phyloP scores from a whole-genome alignment of 2,888 invertebrate species.

The Keiferia lycopersicella region DNA sequence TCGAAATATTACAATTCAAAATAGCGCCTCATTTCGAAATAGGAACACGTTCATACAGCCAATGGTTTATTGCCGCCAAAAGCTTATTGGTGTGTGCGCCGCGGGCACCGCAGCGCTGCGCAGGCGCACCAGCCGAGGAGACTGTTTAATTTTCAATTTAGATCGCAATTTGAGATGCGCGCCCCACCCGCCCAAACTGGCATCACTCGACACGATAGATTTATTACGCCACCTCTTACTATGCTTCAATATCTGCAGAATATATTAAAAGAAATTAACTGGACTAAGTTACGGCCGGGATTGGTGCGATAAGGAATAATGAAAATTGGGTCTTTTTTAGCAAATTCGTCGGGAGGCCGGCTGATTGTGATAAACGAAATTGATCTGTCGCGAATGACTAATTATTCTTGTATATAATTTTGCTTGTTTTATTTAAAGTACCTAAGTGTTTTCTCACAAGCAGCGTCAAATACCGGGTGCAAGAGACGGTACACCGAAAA shows the following conservation, averaged over 20 bases:
- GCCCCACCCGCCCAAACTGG: conserved; percentile 73
- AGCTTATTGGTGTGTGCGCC: conserved; percentile 43
- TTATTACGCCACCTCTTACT: conserved; percentile 59
- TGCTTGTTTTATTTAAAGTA: conserved; percentile 21
- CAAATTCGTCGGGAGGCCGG: conserved; percentile 62
- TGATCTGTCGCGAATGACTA: conserved; percentile 57
- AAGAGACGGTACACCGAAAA: no score
- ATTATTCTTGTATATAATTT: conserved; percentile 35
- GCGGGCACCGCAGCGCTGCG: conserved; percentile 39
- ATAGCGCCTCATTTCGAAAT: conserved; percentile 43
- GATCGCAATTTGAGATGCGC: conserved; percentile 81
- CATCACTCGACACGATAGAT: conserved; percentile 74
- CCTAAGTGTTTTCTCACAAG: no score
- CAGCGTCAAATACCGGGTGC: no score
- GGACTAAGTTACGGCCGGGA: conserved; percentile 68
- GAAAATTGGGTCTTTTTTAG: conserved; percentile 71
- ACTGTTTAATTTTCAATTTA: conserved; percentile 83
- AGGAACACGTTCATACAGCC: conserved; percentile 39
- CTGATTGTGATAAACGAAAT: conserved; percentile 60
- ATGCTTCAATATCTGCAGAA: conserved; percentile 55
- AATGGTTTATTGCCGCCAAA: conserved; percentile 35
- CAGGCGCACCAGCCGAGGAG: conserved; percentile 36
- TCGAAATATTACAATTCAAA: conserved; percentile 33
- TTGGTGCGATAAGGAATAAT: conserved; percentile 70
- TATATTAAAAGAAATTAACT: conserved; percentile 78